These are phyloP conservation scores for Anseranas semipalmata DNA, from an alignment of 2,113 vertebrate species.

Conservation along the genomic window DNA sequence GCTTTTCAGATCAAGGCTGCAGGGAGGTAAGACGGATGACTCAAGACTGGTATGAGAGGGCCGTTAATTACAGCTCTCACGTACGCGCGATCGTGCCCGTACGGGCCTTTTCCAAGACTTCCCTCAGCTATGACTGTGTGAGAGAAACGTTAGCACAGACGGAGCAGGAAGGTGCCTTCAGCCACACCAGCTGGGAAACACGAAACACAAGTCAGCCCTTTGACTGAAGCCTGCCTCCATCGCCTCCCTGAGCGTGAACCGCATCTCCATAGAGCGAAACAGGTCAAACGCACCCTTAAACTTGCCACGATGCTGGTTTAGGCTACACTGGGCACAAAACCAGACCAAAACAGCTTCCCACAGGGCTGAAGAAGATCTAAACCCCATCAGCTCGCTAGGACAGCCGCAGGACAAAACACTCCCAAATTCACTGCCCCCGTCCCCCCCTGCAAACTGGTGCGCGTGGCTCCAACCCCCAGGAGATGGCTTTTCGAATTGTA, in stretches of 20 bases:
- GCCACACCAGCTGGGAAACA: neutral
- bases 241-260: neutral
- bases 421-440: neutral
- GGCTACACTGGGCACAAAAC: neutral
- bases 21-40: neutral
- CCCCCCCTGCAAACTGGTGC: fast-evolving
- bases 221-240: neutral
- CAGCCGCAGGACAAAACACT: neutral
- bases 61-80: neutral
- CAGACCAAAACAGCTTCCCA: neutral
- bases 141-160: neutral
- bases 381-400: neutral
- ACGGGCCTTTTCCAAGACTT: neutral
- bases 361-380: neutral
- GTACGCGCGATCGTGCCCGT: fast-evolving
- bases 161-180: neutral
- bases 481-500: neutral
- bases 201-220: neutral
- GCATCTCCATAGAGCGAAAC: fast-evolving
- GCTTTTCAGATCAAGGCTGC: neutral
- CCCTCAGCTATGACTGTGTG: fast-evolving
- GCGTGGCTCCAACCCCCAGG: fast-evolving
- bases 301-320: neutral
- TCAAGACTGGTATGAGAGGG: neutral
- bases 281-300: neutral